Base-by-base conservation (phyloP, 2,113 vertebrate genomes). In the Chaenogobius annularis region DNA sequence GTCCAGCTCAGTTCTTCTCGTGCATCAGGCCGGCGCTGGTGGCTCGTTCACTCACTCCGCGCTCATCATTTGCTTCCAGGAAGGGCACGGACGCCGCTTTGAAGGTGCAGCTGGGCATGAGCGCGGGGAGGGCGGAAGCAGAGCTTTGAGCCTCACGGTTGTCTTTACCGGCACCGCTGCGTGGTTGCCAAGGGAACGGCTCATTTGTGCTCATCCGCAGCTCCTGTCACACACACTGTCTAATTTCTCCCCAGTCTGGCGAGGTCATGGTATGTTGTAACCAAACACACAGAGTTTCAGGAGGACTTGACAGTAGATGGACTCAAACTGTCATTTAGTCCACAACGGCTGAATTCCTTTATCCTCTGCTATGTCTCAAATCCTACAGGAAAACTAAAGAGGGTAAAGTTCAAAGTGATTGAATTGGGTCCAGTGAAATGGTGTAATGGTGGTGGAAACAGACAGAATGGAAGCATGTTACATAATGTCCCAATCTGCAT, bases 141-240 rank as follows among this genome's bases (percentile, higher is more conserved):
- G 47, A 65, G 56, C 22, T 35, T 69, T 66, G 50, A 37, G n/a
- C 64, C 80, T 66, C 56, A 50, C 35, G 81, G 55, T 56, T 55
- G 55, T 64, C 70, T 67, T 72, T 83, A 79, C 74, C 81, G 81
- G 75, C 81, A 81, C 86, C 83, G 23, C 81, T 75, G 73, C 77
- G 68, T 17, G 73, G 89, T 91, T 89, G 84, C 90, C 77, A 75
- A 50, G 87, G 84, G 46, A 86, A 90, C 84, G 43, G 37, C 48
- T 75, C 37, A 75, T 81, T 85, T 61, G 67, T 83, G 68, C 11
- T 75, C 67, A 67, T 71, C 64, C 75, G 26, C 17, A 68, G 66
- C 50, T 76, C 65, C 62, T 66, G 48, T 68, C 46, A 74, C 13
- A 54, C 1, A 22, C 35, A 11, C 63, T 43, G n/a, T 78, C 19